These are phyloP conservation scores for Cryptocephalus primarius DNA, from an alignment of 2,888 invertebrate species.

Conservation along the genomic window DNA sequence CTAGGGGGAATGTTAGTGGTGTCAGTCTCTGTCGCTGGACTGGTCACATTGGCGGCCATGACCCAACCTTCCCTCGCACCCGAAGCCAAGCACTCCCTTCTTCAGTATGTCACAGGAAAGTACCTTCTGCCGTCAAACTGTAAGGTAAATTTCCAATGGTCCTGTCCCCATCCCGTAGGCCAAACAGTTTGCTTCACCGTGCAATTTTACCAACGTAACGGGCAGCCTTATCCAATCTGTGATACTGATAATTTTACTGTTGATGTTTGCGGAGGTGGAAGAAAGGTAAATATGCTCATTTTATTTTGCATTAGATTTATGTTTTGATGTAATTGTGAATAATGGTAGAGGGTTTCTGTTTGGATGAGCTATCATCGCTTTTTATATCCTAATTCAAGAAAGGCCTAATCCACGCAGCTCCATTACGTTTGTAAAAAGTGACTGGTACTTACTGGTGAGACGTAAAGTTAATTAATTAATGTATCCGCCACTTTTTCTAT, in stretches of 20 bases:
- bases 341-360: too few species aligned
- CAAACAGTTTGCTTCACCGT: conserved; percentile 87
- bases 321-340: too few species aligned
- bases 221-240: conserved; percentile 89
- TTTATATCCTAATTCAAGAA: too few species aligned
- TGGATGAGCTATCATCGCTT: too few species aligned
- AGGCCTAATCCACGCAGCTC: too few species aligned
- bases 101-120: conserved; percentile 87
- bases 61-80: conserved; percentile 82
- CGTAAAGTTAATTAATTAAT: too few species aligned
- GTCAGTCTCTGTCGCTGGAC: conserved; percentile 77
- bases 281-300: conserved; percentile 44
- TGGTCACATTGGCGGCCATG: conserved; percentile 84
- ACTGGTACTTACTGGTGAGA: too few species aligned
- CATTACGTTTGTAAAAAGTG: too few species aligned
- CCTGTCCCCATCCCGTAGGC: conserved; percentile 80
- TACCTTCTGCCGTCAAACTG: conserved; percentile 83
- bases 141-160: conserved; percentile 81
- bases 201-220: conserved; percentile 84
- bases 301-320: not conserved
- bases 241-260: conserved; percentile 84
- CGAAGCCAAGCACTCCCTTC: conserved; percentile 79
- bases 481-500: too few species aligned
- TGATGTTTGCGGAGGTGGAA: conserved; percentile 75
- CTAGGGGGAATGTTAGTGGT: conserved; percentile 81